A percentile compares a stretch with the other conserved stretches of the same genome.
Conservation (phyloP, 2,888 invertebrate genomes). For the Drosophila atripex region DNA sequence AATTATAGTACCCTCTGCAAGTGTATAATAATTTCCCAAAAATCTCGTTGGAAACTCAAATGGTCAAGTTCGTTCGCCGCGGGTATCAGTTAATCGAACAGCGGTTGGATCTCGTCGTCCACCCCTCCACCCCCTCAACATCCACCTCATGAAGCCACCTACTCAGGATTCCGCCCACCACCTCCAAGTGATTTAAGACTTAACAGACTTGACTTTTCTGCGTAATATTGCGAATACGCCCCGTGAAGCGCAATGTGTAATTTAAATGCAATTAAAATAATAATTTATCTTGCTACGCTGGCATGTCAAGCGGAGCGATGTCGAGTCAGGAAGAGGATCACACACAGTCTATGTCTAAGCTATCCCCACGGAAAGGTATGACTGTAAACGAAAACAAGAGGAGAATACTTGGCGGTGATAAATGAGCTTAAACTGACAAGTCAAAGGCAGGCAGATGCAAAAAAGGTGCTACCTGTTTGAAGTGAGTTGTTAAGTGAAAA, state of each 20-base stretch:
- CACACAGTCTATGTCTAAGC: constrained; percentile 49
- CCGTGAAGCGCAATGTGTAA: constrained; percentile 60
- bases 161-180: not conserved
- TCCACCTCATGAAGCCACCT: not conserved
- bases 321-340: constrained; percentile 29
- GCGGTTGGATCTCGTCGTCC: constrained; percentile 40
- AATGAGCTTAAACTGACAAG: constrained; percentile 69
- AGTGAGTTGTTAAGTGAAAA: constrained; percentile 17
- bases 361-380: constrained; percentile 22
- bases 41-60: constrained; percentile 12
- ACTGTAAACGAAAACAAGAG: constrained; percentile 34
- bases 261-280: constrained; percentile 80
- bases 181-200: constrained; percentile 1
- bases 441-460: constrained; percentile 64
- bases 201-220: constrained; percentile 50
- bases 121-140: not conserved
- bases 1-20: too few species aligned
- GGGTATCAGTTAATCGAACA: constrained; percentile 66
- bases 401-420: constrained; percentile 61
- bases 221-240: constrained; percentile 62
- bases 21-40: too few species aligned
- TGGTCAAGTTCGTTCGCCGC: constrained; percentile 38
- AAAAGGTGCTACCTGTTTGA: constrained; percentile 36
- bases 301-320: constrained; percentile 60
- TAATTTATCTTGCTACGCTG: constrained; percentile 74